These are phyloP conservation scores for Mustelus asterias DNA, from an alignment of 2,113 vertebrate species.

Conservation along the genomic window DNA sequence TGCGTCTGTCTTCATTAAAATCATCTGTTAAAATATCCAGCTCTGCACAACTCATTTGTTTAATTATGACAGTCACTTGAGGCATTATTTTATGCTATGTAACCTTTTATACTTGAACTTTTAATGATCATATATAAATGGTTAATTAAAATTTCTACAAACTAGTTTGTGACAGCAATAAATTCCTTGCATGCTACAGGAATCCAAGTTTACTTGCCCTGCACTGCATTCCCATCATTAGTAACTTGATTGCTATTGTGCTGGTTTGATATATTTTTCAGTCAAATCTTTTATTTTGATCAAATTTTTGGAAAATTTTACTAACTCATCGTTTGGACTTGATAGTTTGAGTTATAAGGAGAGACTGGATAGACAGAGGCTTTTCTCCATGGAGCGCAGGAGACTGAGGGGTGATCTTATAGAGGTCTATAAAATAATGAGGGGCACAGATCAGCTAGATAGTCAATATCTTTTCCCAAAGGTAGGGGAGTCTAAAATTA, in stretches of 20 bases:
- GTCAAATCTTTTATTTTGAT: background rate
- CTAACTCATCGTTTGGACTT: background rate
- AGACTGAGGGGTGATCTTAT: no score
- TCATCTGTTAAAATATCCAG: slow-evolving; percentile 20
- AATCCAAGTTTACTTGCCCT: background rate
- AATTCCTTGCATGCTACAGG: background rate
- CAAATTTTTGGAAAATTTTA: background rate
- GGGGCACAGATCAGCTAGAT: no score
- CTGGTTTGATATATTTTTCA: background rate
- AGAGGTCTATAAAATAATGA: no score
- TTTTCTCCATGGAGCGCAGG: no score
- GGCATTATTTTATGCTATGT: background rate
- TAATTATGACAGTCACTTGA: slow-evolving; percentile 29
- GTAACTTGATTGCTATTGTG: background rate
- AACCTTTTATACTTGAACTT: slow-evolving; percentile 12
- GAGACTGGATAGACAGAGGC: no score
- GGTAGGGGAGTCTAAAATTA: no score
- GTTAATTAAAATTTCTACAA: slow-evolving; percentile 26
- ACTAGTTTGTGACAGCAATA: background rate
- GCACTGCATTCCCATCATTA: background rate
- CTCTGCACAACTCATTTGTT: slow-evolving; percentile 9
- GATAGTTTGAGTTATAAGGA: no score
- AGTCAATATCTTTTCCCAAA: no score
- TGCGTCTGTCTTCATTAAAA: slow-evolving; percentile 13
- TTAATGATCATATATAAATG: slow-evolving; percentile 23